These are phyloP conservation scores for Ladona fulva DNA, from an alignment of 1,140 invertebrate genomes.

Conservation along the genomic window DNA sequence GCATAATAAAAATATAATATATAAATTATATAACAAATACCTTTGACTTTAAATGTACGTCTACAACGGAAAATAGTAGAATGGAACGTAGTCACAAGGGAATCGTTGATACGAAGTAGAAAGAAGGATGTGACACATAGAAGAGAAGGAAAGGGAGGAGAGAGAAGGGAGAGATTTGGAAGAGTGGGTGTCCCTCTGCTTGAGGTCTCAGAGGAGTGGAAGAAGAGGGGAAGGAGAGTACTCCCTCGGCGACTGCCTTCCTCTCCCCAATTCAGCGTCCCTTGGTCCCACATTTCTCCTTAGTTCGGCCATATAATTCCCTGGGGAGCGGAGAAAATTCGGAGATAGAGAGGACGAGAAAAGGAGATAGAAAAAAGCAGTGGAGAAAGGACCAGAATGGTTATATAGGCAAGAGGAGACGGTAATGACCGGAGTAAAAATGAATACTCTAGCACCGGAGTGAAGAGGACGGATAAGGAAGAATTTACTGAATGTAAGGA, in stretches of 20 bases:
- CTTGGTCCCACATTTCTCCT: background rate
- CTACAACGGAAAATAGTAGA: too few relatives aligned
- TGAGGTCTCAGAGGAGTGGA: too few relatives aligned
- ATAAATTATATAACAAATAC: too few relatives aligned
- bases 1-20: too few relatives aligned
- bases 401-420: too few relatives aligned
- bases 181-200: background rate
- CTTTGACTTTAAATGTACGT: too few relatives aligned
- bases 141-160: background rate
- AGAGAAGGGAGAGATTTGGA: background rate
- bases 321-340: background rate
- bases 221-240: background rate
- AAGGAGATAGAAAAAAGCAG: background rate
- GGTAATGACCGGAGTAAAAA: background rate
- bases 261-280: background rate
- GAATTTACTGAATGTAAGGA: too few relatives aligned
- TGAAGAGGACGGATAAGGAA: too few relatives aligned
- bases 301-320: background rate
- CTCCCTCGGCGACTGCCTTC: background rate
- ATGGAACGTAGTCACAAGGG: too few relatives aligned
- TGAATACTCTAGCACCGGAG: too few relatives aligned
- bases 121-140: background rate
- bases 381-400: too few relatives aligned
- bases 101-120: background rate
- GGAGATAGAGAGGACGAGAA: background rate